phyloP scores from a whole-genome alignment of 2,797 vertebrate genomes.

The Chelon auratus region DNA sequence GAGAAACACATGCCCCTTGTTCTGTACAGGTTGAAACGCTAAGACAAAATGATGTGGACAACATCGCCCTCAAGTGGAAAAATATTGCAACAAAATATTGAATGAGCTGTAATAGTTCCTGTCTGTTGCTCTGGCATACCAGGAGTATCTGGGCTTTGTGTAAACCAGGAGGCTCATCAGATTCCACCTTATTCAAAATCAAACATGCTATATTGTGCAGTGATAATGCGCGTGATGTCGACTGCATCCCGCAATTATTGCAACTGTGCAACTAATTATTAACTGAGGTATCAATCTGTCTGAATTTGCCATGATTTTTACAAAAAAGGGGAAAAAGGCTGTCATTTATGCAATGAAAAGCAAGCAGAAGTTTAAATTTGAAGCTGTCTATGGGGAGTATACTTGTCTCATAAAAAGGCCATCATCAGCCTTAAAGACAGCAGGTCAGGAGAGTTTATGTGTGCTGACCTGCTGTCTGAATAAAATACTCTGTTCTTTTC shows the following conservation, averaged over 20 bases:
- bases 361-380: no score
- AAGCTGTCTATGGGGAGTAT: no score
- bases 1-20: no score
- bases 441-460: not conserved
- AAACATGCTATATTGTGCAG: not conserved
- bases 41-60: conserved; percentile 28
- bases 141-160: not conserved
- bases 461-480: not conserved
- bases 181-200: no score
- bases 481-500: not conserved
- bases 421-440: no score
- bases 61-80: conserved; percentile 68
- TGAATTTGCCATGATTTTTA: no score
- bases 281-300: not conserved
- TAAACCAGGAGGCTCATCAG: not conserved
- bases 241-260: not conserved
- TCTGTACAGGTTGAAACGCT: no score
- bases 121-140: not conserved
- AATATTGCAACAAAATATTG: conserved; percentile 15
- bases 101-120: not conserved
- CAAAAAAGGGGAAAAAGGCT: no score
- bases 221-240: not conserved
- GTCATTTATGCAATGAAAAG: no score
- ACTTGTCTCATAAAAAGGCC: no score
- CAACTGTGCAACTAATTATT: not conserved